These are phyloP conservation scores for Chroicocephalus ridibundus DNA, from an alignment of 2,113 vertebrate species.

Conservation along the genomic window DNA sequence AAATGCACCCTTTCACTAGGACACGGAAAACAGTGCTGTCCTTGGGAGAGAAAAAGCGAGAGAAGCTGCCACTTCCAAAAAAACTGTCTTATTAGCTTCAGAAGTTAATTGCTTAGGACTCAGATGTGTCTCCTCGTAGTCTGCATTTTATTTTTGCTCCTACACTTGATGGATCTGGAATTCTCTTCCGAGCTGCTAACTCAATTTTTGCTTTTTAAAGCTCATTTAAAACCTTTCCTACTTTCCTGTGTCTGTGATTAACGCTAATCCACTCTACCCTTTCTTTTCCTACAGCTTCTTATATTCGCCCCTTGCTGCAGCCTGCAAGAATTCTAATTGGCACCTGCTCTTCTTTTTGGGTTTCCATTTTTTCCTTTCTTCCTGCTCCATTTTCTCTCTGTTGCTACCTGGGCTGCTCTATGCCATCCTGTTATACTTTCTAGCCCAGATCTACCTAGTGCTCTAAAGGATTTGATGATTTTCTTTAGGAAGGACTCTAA, in stretches of 20 bases:
- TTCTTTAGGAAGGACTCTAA: constrained; percentile 44
- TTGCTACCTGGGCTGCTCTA: neutral
- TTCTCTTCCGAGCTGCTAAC: constrained; percentile 24
- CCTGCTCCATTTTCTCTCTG: constrained; percentile 42
- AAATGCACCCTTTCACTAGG: neutral
- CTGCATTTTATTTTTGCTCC: constrained; percentile 8
- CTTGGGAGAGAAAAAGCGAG: neutral
- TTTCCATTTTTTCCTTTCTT: constrained; percentile 37
- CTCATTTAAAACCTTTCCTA: constrained; percentile 47
- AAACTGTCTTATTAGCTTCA: neutral
- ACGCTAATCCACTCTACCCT: constrained; percentile 34
- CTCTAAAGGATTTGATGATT: constrained; percentile 47
- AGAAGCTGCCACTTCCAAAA: neutral
- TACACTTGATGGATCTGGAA: constrained; percentile 12
- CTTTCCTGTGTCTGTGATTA: constrained; percentile 43
- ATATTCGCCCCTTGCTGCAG: neutral
- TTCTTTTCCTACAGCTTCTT: constrained; percentile 16
- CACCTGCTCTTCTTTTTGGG: constrained; percentile 35
- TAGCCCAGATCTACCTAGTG: constrained; percentile 45
- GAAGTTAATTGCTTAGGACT: constrained; percentile 32
- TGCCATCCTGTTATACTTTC: constrained; percentile 29
- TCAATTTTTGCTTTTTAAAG: constrained; percentile 34
- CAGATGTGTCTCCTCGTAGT: neutral
- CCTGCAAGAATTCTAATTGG: constrained; percentile 52
- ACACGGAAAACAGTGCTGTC: neutral